Base-by-base conservation (phyloP, 1,140 invertebrate genomes). In the Globodera rostochiensis region DNA sequence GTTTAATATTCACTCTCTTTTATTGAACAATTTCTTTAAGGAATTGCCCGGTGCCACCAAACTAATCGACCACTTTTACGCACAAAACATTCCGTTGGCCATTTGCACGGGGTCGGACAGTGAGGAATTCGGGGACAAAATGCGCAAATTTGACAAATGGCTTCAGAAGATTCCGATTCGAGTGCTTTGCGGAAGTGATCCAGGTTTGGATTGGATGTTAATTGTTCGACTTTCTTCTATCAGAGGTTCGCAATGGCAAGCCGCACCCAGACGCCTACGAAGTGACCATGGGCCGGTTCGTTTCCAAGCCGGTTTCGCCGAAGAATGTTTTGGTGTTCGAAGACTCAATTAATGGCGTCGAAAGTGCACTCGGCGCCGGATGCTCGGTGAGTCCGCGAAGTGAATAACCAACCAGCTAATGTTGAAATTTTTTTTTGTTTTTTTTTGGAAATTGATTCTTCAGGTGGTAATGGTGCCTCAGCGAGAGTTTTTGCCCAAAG, bases 181-280 rank as follows among this genome's bases (percentile, higher is more conserved):
- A 45, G 21, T 97, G 97, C 88, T 91, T 94, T 86, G 96, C 96
- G 88, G 94, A 73, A 93, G 94, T 9, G 96, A 98, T 91, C 93
- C 93, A 7, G 95, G 96, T 82, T 82, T 76, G 9, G 47, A 53
- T 47, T 11, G 49, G 46, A 3, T 36, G 36, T 50, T 53, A 49
- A 13, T 75, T 79, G 50, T 25, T 13, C 36, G 36, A 36, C 74
- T 46, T 46, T 4, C 21, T 64, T 36, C 36, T 36, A 36, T 36
- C 57, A 77, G 64, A 81, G 70, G 77, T 79, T 36, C 53, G 53
- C 36, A 21, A 36, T 64, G 70, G 81, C 47, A 98, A 98, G 92
- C 96, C 96, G 13, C 93, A 93, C 83, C 96, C 96, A 0, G 96
- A 98, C 90, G 95, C 96, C 88, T 98, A 97, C 90, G 70, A 78